phyloP scores from a whole-genome alignment of 2,888 invertebrate genomes.

The Nebria brevicollis region DNA sequence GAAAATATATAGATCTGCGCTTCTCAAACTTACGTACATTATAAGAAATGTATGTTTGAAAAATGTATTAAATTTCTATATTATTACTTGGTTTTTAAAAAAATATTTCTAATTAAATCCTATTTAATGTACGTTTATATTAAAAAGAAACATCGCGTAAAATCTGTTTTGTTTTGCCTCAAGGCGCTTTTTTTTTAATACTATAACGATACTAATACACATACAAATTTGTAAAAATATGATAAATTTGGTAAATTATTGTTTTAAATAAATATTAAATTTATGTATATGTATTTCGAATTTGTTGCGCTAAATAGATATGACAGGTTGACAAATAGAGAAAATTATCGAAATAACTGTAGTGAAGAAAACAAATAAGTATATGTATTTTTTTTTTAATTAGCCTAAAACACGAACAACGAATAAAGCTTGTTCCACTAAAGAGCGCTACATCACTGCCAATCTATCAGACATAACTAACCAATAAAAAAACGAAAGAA shows the following conservation, averaged over 20 bases:
- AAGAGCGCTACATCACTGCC: not conserved
- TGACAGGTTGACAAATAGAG: not conserved
- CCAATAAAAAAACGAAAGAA: not conserved
- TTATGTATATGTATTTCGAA: not conserved
- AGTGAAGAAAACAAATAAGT: not conserved
- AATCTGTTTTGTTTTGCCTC: no score
- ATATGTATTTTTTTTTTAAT: not conserved
- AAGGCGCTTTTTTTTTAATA: no score
- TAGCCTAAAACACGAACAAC: not conserved
- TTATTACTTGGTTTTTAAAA: no score
- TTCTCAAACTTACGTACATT: no score
- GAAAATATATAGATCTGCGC: not conserved
- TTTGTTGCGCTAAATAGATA: not conserved
- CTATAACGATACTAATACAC: no score
- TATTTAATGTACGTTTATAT: no score
- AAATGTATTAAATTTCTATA: not conserved
- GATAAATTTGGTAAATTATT: not conserved
- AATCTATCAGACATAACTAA: not conserved
- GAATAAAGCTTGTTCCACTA: not conserved
- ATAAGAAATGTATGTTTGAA: not conserved
- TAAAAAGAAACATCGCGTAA: no score
- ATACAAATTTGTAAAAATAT: no score
- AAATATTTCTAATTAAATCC: no score
- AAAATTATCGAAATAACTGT: not conserved
- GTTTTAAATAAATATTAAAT: not conserved